These are phyloP conservation scores for Bufo bufo DNA, from an alignment of 2,113 vertebrate genomes.

Conservation along the genomic window DNA sequence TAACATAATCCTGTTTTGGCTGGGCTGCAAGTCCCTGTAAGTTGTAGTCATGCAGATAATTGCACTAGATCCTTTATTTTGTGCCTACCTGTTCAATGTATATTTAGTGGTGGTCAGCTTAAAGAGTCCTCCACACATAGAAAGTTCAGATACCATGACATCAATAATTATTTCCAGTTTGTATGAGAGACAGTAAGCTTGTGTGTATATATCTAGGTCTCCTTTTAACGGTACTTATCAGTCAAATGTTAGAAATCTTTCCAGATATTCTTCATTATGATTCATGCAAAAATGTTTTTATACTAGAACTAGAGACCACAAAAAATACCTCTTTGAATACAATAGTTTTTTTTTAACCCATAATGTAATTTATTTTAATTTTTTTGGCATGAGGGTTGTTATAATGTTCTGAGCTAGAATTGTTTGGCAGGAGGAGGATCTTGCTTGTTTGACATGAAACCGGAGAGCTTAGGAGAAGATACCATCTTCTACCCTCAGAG, in stretches of 20 bases:
- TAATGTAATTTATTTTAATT: background rate
- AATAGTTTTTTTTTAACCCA: background rate
- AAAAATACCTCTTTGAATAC: background rate
- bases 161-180: conserved; percentile 8
- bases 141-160: background rate
- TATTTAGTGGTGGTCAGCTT: conserved; percentile 36
- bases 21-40: background rate
- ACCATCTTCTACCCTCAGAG: conserved; percentile 63
- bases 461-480: conserved; percentile 65
- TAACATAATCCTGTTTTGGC: conserved; percentile 17
- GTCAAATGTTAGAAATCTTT: no score
- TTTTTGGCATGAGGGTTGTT: conserved; percentile 63
- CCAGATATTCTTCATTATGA: no score
- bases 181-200: background rate
- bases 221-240: background rate
- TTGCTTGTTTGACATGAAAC: conserved; percentile 65
- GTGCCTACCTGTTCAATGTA: conserved; percentile 23
- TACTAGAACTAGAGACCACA: background rate
- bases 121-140: background rate
- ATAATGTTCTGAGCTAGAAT: conserved; percentile 63
- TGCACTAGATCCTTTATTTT: background rate
- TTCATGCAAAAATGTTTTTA: background rate
- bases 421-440: conserved; percentile 63
- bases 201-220: background rate
- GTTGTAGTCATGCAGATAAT: conserved; percentile 27